phyloP scores from a whole-genome alignment of 2,797 vertebrate species.

The Novumbra hubbsi region DNA sequence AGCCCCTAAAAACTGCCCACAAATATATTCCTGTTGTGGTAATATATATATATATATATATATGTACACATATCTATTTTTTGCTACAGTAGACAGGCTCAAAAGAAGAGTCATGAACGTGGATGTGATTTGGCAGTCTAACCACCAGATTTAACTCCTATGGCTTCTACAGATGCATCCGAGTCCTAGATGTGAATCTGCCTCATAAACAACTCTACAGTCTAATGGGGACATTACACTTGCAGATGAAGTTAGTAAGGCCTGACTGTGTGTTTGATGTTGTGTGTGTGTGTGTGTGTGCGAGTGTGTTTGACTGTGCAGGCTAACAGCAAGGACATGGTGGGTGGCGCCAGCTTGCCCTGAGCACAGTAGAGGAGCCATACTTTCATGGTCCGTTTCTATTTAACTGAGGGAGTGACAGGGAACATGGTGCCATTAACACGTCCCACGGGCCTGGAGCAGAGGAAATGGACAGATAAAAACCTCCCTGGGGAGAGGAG shows the following conservation, averaged over 20 bases:
- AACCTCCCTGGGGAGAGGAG: conserved; percentile 56
- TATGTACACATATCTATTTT: too few species aligned
- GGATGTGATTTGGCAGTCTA: too few species aligned
- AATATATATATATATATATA: too few species aligned
- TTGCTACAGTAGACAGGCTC: too few species aligned
- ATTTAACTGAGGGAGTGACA: conserved; percentile 80
- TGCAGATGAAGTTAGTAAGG: conserved; percentile 61
- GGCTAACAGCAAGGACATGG: conserved; percentile 70
- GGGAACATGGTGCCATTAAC: conserved; percentile 78
- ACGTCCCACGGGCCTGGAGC: conserved; percentile 62
- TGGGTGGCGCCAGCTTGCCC: conserved; percentile 62
- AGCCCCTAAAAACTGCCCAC: too few species aligned
- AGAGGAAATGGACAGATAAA: conserved; percentile 76
- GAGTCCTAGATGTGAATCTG: conserved; percentile 74
- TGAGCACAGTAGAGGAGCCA: conserved; percentile 56
- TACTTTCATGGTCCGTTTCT: conserved; percentile 79
- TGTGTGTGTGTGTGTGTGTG: conserved; percentile 36
- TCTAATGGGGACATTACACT: conserved; percentile 76
- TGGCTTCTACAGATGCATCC: too few species aligned
- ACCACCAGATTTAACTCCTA: too few species aligned
- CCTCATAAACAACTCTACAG: conserved; percentile 75
- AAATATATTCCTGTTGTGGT: too few species aligned
- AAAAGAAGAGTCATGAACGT: too few species aligned
- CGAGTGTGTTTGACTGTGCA: conserved; percentile 61
- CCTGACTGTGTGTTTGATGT: neutral